Base-by-base conservation (phyloP, 53 echinoderm and acorn worm genomes). In the Stichopus horrens region DNA sequence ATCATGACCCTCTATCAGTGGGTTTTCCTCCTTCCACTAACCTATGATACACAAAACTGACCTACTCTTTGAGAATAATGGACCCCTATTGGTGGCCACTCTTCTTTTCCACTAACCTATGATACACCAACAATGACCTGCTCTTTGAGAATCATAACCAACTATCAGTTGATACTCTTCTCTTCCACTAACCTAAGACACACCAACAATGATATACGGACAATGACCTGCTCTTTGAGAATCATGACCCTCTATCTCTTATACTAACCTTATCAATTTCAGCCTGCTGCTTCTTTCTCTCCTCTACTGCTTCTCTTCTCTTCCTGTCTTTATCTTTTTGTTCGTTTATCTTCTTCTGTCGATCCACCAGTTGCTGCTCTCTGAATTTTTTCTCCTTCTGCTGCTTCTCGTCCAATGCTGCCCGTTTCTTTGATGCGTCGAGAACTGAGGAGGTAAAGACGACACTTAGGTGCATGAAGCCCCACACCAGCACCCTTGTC, bases 401-500 rank as follows among this genome's bases (percentile, higher is more conserved):
- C n/a, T 90, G 80, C 60, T 92, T 90, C 73, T 94, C 95, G 55
- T 77, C 90, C 37, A 93, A 87, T 7, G 19, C 59, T 21, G 83
- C 83, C 83, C 83, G 83, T 9, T 63, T 83, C 85, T 96, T 96
- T 21, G 96, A 96, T 14, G 96, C 96, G 87, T 96, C 96, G 88
- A 96, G 85, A 83, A 96, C 96, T 96, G 92, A 9, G 78, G 58
- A 73, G 53, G 55, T 21, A 37, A 85, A 90, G 16, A 63, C 11
- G 16, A 79, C 53, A 53, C 79, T 79, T 11, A 53, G 54, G 79
- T 79, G 79, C 79, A 79, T 54, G 60, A 88, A 74, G 58, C 80
- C 79, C 54, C 79, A 53, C 19, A 79, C 79, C 79, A 79, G 53
- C 79, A 79, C 79, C 78, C 53, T 16, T 7, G 10, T 10, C 16